phyloP scores from a whole-genome alignment of 2,113 vertebrate genomes.

The Prunella fulvescens region DNA sequence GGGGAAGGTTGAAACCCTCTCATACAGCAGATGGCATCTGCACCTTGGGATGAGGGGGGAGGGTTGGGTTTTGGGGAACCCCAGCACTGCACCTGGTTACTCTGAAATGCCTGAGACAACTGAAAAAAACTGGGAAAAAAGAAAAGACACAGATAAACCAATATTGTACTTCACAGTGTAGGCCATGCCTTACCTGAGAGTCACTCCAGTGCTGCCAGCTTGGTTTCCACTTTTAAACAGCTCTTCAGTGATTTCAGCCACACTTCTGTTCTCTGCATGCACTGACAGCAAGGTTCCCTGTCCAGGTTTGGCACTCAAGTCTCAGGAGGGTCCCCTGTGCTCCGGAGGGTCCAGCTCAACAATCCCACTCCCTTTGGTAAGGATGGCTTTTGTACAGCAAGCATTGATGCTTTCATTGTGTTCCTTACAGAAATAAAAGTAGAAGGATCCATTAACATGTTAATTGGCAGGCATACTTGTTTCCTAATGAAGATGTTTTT shows the following conservation, averaged over 20 bases:
- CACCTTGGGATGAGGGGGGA: background rate
- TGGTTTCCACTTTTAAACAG: background rate
- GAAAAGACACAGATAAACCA: background rate
- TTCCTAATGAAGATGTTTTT: background rate
- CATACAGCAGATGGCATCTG: background rate
- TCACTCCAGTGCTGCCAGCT: background rate
- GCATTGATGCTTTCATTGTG: fast-evolving
- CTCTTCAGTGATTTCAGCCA: background rate
- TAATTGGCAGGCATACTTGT: background rate
- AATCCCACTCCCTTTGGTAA: slow-evolving; percentile 88
- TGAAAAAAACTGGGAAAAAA: background rate
- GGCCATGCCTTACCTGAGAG: background rate
- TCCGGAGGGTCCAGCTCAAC: slow-evolving; percentile 79
- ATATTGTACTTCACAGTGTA: background rate
- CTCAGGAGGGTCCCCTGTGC: slow-evolving; percentile 83
- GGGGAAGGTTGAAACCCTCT: background rate
- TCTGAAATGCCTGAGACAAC: background rate
- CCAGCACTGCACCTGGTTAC: fast-evolving
- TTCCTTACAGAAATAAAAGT: background rate
- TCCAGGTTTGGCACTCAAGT: slow-evolving; percentile 86
- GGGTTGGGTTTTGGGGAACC: background rate
- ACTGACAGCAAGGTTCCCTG: background rate
- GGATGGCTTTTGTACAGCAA: background rate
- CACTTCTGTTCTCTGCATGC: background rate
- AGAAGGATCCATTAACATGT: background rate